Percentiles rank a stretch among this genome's conserved stretches.
Conservation (phyloP, 1,140 invertebrate genomes). For the Drosophila pectinifera region DNA sequence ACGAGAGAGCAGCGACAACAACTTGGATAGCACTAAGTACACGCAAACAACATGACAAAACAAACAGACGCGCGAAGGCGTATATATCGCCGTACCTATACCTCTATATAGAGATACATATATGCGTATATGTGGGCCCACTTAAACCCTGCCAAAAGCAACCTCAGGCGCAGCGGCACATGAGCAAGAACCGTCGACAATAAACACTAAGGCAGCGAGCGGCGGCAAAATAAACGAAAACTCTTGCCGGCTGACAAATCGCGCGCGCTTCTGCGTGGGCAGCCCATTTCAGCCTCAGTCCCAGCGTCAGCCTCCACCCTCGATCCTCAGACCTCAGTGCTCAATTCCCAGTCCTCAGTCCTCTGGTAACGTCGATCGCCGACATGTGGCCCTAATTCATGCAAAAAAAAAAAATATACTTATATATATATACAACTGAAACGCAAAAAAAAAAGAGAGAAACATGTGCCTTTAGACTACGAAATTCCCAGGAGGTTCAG, state of each 20-base stretch:
- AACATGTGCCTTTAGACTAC: slow-evolving; percentile 37
- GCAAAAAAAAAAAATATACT: slow-evolving; percentile 36
- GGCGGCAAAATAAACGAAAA: slow-evolving; percentile 47
- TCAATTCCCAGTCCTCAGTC: slow-evolving; percentile 6
- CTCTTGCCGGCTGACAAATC: slow-evolving; percentile 59
- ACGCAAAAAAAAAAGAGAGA: slow-evolving; percentile 1
- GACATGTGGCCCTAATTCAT: slow-evolving; percentile 61
- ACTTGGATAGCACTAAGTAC: slow-evolving; percentile 78
- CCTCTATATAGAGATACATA: slow-evolving; percentile 5
- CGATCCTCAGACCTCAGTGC: slow-evolving; percentile 11
- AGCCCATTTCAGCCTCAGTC: slow-evolving; percentile 13
- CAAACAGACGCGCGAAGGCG: slow-evolving; percentile 61
- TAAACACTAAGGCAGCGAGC: slow-evolving; percentile 36
- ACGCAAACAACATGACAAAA: slow-evolving; percentile 65
- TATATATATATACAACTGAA: not conserved
- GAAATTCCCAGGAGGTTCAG: slow-evolving; percentile 30
- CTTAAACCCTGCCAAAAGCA: slow-evolving; percentile 82
- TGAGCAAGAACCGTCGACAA: slow-evolving; percentile 72
- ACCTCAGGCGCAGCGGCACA: slow-evolving; percentile 65
- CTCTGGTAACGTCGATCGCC: slow-evolving; percentile 43
- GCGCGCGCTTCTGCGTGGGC: slow-evolving; percentile 56
- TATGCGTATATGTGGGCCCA: slow-evolving; percentile 60
- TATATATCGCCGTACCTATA: slow-evolving; percentile 29
- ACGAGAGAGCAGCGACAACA: slow-evolving; percentile 62
- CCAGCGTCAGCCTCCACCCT: not conserved